Base-by-base conservation (phyloP, 2,113 vertebrate genomes). In the Nicator chloris region DNA sequence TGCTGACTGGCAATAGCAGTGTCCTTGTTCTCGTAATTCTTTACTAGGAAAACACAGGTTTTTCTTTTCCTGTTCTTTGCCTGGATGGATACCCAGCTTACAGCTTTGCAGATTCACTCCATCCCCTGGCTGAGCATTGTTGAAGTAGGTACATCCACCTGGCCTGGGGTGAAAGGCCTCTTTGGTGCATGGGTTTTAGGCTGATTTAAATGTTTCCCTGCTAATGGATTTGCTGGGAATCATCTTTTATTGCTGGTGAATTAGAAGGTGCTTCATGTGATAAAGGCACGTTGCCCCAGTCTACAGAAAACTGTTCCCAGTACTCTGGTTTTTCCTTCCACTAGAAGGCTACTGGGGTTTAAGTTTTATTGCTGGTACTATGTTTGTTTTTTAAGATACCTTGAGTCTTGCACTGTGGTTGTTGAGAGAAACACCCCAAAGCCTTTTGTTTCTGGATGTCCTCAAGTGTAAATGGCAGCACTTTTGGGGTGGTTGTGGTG, bases 231-330 rank as follows among this genome's bases (percentile, higher is more conserved):
- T 91, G 27, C 64, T 84, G 51, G 31, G 66, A 73, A 47, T 87
- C 9, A 31, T 45, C 39, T 75, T 83, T 50, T 37, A 26, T 59
- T 89, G 20, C 37, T 42, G 60, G 5, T 37, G 21, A 51, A 18
- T 57, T 57, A 45, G 15, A 64, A 70, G 28, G 45, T 83, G 10
- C 5, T 86, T 69, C 11, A 7, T 37, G 11, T 81, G 86, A 40
- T 0, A 1, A 16, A 57, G 28, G 4, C 4, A 0, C 4, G 26
- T 82, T 87, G 39, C 16, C 26, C 26, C 15, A 33, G 22, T n/a
- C 24, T 8, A 10, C 7, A 5, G 11, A 61, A 37, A n/a, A 13
- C 42, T 23, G 3, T 30, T 81, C 15, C 9, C 8, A 5, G 10
- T 11, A 4, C 20, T 71, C 31, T 9, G 4, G 28, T 83, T 83